Conservation (phyloP, 2,888 invertebrate species). For the Laspeyria flexula region DNA sequence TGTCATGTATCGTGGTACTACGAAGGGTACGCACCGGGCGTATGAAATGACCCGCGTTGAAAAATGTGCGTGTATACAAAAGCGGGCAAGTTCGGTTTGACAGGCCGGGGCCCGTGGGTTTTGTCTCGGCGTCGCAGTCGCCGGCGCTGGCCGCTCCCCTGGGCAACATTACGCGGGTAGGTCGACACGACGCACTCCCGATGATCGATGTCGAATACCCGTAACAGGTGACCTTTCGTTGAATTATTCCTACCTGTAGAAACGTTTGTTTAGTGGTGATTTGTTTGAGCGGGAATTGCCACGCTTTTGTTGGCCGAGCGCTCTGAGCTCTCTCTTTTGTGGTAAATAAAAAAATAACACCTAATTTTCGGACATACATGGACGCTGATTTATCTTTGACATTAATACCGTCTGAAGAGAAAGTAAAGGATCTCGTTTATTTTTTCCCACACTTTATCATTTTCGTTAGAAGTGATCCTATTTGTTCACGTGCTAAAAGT, state of each 20-base stretch:
- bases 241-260: constrained; percentile 84
- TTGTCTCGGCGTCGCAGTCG: constrained; percentile 70
- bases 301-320: constrained; percentile 63
- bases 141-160: constrained; percentile 68
- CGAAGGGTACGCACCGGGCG: constrained; percentile 45
- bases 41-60: constrained; percentile 59
- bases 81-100: constrained; percentile 71
- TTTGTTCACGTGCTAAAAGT: constrained; percentile 39
- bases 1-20: constrained; percentile 49
- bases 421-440: constrained; percentile 48
- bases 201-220: constrained; percentile 85
- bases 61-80: constrained; percentile 66
- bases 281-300: constrained; percentile 78
- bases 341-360: constrained; percentile 58
- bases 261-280: constrained; percentile 83
- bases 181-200: constrained; percentile 79
- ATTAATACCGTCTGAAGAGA: constrained; percentile 50
- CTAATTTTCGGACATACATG: constrained; percentile 46
- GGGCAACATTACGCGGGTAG: constrained; percentile 81
- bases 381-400: constrained; percentile 55
- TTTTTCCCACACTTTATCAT: constrained; percentile 33
- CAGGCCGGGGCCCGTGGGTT: constrained; percentile 67
- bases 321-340: constrained; percentile 53
- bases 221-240: constrained; percentile 84
- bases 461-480: constrained; percentile 34